Base-by-base conservation (phyloP, 2,113 vertebrate genomes). In the Galbula dea region DNA sequence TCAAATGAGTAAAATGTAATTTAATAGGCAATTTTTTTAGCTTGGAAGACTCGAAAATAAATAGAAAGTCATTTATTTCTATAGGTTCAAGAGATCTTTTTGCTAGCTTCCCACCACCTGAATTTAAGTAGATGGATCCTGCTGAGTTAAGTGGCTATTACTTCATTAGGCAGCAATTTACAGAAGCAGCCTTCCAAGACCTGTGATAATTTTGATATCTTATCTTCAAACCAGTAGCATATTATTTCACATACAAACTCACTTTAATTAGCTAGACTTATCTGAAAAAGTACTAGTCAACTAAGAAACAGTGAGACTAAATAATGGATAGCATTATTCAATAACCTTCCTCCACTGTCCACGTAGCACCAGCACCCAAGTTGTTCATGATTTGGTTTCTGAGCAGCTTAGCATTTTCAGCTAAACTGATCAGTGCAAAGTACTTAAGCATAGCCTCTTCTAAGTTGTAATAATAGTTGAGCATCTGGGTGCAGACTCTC, bases 301-400 rank as follows among this genome's bases (percentile, higher is more conserved):
- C 32, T 37, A 66, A 68, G 49, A 78, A 29, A 71, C 36, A 54
- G 23, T 5, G 27, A 82, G n/a, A 65, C 13, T 41, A 48, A 52
- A 22, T 15, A 11, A 62, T 15, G 15, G 30, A 39, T 5, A 85
- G 21, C 52, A 45, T 36, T 39, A 66, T 43, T 48, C 34, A 71
- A 86, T 13, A n/a, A 45, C 15, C 10, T 63, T 63, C 65, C 32
- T 55, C 34, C 54, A 21, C 48, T 67, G 43, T 21, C 29, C 76
- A 36, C 29, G 18, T 3, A 0, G 3, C 58, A 72, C 14, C 0
- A 0, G 46, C n/a, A 61, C 15, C 11, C 7, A 10, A 49, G 34
- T 2, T 52, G 45, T 21, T 52, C 3, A 45, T 8, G 3, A 71
- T 48, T 18, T 17, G 4, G 13, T 22, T 67, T 63, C 54, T 76